phyloP scores from a whole-genome alignment of 2,888 invertebrate genomes.

The Gibbula magus region DNA sequence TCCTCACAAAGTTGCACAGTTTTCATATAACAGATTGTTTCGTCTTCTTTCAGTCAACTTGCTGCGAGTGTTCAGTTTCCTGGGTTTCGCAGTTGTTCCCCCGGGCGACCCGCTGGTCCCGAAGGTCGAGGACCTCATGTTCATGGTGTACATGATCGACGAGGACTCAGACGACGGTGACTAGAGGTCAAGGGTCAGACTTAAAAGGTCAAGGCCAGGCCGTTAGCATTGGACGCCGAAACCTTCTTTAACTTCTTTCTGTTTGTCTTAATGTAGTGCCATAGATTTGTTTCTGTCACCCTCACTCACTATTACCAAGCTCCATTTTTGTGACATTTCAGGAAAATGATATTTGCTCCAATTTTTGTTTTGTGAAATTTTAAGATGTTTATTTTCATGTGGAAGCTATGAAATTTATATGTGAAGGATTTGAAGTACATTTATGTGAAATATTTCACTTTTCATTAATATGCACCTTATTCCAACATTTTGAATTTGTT shows the following conservation, averaged over 20 bases:
- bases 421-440: no score
- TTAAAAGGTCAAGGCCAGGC: conserved; percentile 3
- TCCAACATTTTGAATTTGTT: no score
- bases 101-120: conserved; percentile 86
- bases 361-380: neutral
- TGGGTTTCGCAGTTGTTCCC: conserved; percentile 92
- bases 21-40: neutral
- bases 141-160: conserved; percentile 78
- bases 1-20: no score
- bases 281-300: conserved; percentile 5
- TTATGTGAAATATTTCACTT: no score
- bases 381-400: no score
- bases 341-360: neutral
- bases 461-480: no score
- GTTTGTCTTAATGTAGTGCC: neutral
- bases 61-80: conserved; percentile 96
- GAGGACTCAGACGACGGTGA: conserved; percentile 47
- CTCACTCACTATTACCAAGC: neutral
- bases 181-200: conserved; percentile 24
- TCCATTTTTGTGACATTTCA: conserved; percentile 5
- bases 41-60: conserved; percentile 81
- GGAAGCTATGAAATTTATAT: no score
- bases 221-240: conserved; percentile 31
- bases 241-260: conserved; percentile 17
- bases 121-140: conserved; percentile 82